Evolutionary conservation across 2,113 vertebrate species (phyloP), one percentile per base, ranked within the genome.

Genomic region (Nematolebias whitei): DNA sequence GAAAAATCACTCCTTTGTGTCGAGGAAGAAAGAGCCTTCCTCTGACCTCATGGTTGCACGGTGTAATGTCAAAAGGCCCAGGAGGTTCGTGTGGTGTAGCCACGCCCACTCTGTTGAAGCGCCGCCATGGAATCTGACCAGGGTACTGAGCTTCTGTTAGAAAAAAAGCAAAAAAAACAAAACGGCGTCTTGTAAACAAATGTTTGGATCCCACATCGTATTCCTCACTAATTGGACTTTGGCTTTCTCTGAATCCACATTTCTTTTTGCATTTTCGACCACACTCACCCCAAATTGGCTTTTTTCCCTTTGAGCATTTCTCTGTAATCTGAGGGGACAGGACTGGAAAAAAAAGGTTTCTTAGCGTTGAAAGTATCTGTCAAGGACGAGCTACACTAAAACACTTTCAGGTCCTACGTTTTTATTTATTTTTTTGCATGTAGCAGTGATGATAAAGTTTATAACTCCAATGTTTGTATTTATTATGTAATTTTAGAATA

Each of bases 61-160:
- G 88, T 80, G 83, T 83, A 85, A 89, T 82, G 89, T 88, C 88
- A 88, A 87, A 90, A 83, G 83, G 86, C 80, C 82, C 63, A 14
- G 32, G 81, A 80, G 87, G 89, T 89, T 84, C 85, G 87, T 85
- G 78, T 24, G 71, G 69, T 32, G 71, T 72, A 59, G 87, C 89
- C 89, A 77, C 82, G 65, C 82, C 86, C 88, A 84, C 87, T 79
- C 63, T 76, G 80, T 78, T 78, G 83, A 71, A 63, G 76, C 78
- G 78, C 76, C 49, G 52, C 70, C 51, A 40, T 79, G 80, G 77
- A 79, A 81, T 61, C 71, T 26, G 5, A 72, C 65, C 68, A 29
- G 68, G 68, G 69, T 72, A 45, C 32, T 4, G 32, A 63, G 64
- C 43, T 2, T 16, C 12, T n/a, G n/a, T n/a, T n/a, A 47, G 26